Percentiles rank a stretch among this genome's conserved stretches.
These are phyloP conservation scores for Pseudomugil gertrudae DNA, from an alignment of 2,797 vertebrate genomes.

Conservation along the genomic window DNA sequence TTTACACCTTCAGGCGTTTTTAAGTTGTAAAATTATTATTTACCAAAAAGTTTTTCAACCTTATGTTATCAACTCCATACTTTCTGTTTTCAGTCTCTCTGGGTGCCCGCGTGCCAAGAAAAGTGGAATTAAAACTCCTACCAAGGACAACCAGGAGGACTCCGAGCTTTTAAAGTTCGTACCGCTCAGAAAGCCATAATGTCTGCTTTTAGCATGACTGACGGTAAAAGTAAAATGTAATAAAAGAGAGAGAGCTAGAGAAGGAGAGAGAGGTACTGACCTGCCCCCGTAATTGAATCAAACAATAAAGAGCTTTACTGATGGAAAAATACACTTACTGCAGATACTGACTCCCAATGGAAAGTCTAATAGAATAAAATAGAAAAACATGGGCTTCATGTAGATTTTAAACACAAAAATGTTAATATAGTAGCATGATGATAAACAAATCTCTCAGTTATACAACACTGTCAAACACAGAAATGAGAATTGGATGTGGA, in stretches of 20 bases:
- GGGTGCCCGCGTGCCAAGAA: conserved; percentile 99
- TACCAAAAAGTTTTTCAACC: conserved; percentile 74
- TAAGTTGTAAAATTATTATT: conserved; percentile 53
- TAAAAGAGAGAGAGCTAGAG: conserved; percentile 47
- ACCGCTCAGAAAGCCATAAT: conserved; percentile 80
- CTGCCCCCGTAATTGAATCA: conserved; percentile 56
- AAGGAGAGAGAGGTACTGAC: conserved; percentile 58
- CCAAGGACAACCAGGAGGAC: conserved; percentile 98
- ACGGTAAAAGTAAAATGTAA: conserved; percentile 78
- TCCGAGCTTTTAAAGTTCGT: conserved; percentile 99
- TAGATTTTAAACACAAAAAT: conserved; percentile 62
- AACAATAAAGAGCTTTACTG: conserved; percentile 51
- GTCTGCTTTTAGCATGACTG: conserved; percentile 80
- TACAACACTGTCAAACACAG: conserved; percentile 19
- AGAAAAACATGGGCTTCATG: conserved; percentile 61
- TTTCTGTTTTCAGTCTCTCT: conserved; percentile 95
- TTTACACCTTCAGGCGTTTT: conserved; percentile 56
- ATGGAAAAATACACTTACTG: conserved; percentile 63
- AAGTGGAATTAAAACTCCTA: conserved; percentile 96
- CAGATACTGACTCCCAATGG: conserved; percentile 71
- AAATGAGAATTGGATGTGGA: not conserved
- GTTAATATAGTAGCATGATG: conserved; percentile 48
- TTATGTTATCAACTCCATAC: conserved; percentile 86
- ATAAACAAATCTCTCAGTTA: conserved; percentile 24
- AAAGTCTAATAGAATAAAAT: conserved; percentile 68